Evolutionary conservation across 2,797 vertebrate species (phyloP).

Genomic region (Oreortyx pictus): DNA sequence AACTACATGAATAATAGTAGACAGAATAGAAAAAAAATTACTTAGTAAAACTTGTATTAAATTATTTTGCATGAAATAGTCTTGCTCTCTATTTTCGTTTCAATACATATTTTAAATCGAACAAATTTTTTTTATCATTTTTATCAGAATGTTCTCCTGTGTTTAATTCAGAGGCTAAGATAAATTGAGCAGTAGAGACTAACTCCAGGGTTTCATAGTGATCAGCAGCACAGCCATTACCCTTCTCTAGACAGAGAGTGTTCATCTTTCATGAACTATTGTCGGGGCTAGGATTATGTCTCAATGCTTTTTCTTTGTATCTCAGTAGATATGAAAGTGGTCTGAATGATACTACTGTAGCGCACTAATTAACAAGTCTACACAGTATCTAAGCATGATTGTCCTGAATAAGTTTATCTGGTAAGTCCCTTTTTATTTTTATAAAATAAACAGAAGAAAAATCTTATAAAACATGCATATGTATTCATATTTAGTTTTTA

Average conservation of each 20-base stretch:
- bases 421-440: background rate
- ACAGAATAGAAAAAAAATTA: background rate
- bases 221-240: background rate
- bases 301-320: background rate
- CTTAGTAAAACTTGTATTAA: background rate
- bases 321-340: background rate
- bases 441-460: background rate
- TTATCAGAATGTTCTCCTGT: background rate
- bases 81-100: background rate
- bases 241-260: rapidly evolving
- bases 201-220: background rate
- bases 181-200: background rate
- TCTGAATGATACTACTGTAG: background rate
- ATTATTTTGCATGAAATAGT: background rate
- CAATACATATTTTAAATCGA: background rate
- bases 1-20: background rate
- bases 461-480: background rate
- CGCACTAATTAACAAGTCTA: background rate
- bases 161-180: background rate
- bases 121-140: background rate
- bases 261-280: background rate
- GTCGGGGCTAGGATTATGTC: background rate
- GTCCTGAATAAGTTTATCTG: background rate
- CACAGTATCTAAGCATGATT: background rate
- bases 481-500: background rate